Evolutionary conservation across 2,113 vertebrate species (phyloP).

Genomic region (Thermophis baileyi): DNA sequence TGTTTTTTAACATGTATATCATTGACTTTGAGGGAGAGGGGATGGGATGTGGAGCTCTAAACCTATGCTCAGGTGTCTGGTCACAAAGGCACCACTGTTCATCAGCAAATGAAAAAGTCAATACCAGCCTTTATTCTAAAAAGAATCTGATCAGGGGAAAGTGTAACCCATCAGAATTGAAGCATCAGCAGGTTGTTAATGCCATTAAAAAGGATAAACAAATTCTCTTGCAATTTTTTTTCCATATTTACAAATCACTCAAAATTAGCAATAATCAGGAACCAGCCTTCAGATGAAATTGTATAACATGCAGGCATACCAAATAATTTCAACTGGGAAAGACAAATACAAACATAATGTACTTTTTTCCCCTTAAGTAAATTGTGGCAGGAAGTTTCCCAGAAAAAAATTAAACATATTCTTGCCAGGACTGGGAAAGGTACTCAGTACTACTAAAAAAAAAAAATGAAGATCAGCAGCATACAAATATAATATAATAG

Average conservation of each 20-base stretch:
- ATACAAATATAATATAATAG: not conserved
- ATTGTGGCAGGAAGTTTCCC: not conserved
- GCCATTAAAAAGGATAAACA: not conserved
- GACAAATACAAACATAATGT: not conserved
- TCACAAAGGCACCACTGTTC: not conserved
- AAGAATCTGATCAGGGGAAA: not conserved
- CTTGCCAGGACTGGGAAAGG: not conserved
- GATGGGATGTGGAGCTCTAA: not conserved
- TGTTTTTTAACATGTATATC: not conserved
- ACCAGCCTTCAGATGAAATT: not conserved
- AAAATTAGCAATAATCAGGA: not conserved
- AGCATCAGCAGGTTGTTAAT: not conserved
- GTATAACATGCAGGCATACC: not conserved
- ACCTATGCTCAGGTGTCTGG: not conserved
- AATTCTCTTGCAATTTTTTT: not conserved
- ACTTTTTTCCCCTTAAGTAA: not conserved
- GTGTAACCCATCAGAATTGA: not conserved
- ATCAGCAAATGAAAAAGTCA: not conserved
- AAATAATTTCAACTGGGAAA: not conserved
- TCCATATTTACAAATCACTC: not conserved
- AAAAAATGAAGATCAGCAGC: not conserved
- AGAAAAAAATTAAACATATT: not conserved
- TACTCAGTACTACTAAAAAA: not conserved
- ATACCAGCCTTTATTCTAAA: not conserved
- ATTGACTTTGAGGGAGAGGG: not conserved